Conservation (phyloP, 2,113 vertebrate species). For the Vicugna pacos region DNA sequence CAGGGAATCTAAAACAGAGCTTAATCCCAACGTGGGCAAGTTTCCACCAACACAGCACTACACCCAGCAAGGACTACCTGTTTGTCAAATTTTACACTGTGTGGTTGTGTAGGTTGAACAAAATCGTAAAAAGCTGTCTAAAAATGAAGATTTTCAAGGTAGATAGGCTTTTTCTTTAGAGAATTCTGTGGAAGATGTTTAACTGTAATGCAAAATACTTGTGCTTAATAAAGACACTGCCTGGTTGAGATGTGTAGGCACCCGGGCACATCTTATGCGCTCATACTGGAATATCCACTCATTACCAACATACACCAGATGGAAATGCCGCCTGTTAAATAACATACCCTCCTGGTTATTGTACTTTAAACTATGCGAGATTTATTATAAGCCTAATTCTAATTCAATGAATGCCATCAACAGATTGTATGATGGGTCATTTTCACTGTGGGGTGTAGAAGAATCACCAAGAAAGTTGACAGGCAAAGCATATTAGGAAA, state of each 20-base stretch:
- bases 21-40: background rate
- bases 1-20: background rate
- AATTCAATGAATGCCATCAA: slow-evolving; percentile 64
- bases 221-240: too few species aligned
- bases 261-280: background rate
- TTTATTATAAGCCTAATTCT: slow-evolving; percentile 65
- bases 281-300: background rate
- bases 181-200: background rate
- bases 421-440: slow-evolving; percentile 76
- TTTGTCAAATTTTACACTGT: background rate
- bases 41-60: background rate
- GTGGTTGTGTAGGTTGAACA: background rate
- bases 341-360: slow-evolving; percentile 35
- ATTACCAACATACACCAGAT: background rate
- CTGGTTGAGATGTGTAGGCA: background rate
- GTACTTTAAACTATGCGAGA: slow-evolving; percentile 56
- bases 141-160: background rate
- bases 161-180: background rate
- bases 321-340: slow-evolving; percentile 19
- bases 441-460: slow-evolving; percentile 67
- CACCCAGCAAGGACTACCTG: background rate
- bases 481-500: slow-evolving; percentile 70
- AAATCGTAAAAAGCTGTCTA: background rate
- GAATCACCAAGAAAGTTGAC: slow-evolving; percentile 67
- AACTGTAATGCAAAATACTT: background rate